Evolutionary conservation across 2,113 vertebrate species (phyloP).

Genomic region (Myrmophylax atrothorax): DNA sequence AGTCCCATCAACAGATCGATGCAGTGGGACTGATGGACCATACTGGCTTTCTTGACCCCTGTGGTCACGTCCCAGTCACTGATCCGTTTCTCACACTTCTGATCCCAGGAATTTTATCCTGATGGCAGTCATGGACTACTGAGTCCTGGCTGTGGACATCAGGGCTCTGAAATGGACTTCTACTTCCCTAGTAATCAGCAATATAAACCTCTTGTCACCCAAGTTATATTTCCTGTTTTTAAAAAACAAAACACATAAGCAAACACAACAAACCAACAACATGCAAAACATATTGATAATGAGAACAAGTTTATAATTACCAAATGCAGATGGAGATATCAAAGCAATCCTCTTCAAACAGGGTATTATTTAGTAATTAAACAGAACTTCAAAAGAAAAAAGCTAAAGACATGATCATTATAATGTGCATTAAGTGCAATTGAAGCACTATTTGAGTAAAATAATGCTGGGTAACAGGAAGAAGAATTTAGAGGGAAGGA

Average conservation of each 20-base stretch:
- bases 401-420: conserved; percentile 69
- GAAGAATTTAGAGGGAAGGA: neutral
- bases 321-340: conserved; percentile 70
- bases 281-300: conserved; percentile 57
- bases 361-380: conserved; percentile 78
- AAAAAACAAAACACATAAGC: neutral
- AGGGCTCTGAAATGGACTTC: neutral
- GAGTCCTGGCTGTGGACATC: neutral
- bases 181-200: rapidly evolving
- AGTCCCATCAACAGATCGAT: rapidly evolving
- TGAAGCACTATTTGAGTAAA: conserved; percentile 70
- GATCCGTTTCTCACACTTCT: neutral
- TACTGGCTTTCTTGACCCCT: neutral
- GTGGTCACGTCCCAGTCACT: neutral
- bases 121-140: neutral
- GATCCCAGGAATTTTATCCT: neutral
- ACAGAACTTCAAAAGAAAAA: conserved; percentile 70
- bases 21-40: neutral
- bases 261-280: conserved; percentile 47
- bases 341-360: conserved; percentile 71
- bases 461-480: conserved; percentile 24
- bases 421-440: conserved; percentile 42
- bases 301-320: conserved; percentile 60
- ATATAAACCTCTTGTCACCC: neutral
- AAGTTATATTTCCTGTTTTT: neutral